Evolutionary conservation across 2,888 invertebrate genomes (phyloP).

Genomic region (Campaea margaritaria): DNA sequence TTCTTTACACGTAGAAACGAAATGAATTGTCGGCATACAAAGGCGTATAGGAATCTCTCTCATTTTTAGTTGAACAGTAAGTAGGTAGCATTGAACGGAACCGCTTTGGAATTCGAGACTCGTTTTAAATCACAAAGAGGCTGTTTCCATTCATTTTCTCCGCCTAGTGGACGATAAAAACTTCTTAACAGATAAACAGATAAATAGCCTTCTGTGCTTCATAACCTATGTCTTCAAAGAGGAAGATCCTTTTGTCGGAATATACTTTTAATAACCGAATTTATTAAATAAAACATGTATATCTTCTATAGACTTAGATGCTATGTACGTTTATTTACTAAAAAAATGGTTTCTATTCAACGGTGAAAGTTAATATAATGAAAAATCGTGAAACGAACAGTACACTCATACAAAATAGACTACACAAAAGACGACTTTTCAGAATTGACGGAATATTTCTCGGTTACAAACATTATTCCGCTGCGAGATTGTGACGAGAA

Average conservation of each 20-base stretch:
- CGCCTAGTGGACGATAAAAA: neutral
- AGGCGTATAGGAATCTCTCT: too few species aligned
- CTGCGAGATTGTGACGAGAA: conserved; percentile 13
- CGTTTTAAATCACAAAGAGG: conserved; percentile 8
- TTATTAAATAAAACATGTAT: too few species aligned
- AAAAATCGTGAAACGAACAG: too few species aligned
- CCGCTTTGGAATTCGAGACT: conserved; percentile 17
- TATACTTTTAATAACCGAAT: too few species aligned
- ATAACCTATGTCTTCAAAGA: too few species aligned
- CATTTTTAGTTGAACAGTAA: neutral
- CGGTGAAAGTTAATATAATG: too few species aligned
- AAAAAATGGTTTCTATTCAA: too few species aligned
- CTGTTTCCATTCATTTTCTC: neutral
- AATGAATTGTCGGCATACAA: neutral
- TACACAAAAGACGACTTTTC: neutral
- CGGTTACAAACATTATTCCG: neutral
- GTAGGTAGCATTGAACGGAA: conserved; percentile 8
- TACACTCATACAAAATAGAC: neutral
- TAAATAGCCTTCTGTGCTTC: too few species aligned
- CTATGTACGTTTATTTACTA: too few species aligned
- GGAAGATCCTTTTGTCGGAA: too few species aligned
- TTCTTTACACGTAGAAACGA: neutral
- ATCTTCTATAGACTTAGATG: too few species aligned
- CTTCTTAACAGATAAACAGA: neutral
- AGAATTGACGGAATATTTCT: too few species aligned